Evolutionary conservation across 92 coral and sea anemone species (phyloP).

Genomic region (Phenganax marumi): DNA sequence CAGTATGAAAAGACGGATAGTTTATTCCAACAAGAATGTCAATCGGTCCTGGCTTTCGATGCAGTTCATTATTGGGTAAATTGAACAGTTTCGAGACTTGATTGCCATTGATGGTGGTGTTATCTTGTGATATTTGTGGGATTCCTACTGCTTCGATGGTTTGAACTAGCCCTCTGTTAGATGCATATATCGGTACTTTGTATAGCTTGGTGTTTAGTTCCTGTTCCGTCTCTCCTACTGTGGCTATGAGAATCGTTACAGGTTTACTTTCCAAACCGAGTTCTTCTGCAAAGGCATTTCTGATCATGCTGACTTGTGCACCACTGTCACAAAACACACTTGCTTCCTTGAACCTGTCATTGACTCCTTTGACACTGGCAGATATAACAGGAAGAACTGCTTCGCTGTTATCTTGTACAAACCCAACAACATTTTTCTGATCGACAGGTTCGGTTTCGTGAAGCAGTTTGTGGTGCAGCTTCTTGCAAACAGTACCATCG

Average conservation of each 20-base stretch:
- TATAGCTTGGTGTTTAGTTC: constrained; percentile 55
- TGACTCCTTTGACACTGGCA: constrained; percentile 44
- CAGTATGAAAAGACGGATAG: constrained; percentile 54
- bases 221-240: constrained; percentile 58
- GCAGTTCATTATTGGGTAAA: constrained; percentile 30
- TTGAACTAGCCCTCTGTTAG: constrained; percentile 20
- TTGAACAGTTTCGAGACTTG: constrained; percentile 39
- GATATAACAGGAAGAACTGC: constrained; percentile 58
- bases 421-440: constrained; percentile 8
- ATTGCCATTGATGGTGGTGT: constrained; percentile 26
- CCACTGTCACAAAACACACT: constrained; percentile 61
- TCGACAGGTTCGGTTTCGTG: neutral
- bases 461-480: constrained; percentile 47
- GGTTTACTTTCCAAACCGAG: constrained; percentile 50
- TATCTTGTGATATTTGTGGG: constrained; percentile 55
- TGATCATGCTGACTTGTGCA: constrained; percentile 55
- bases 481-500: constrained; percentile 52
- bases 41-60: constrained; percentile 53
- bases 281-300: constrained; percentile 40
- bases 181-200: constrained; percentile 46
- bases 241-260: constrained; percentile 45
- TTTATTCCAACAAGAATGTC: constrained; percentile 60
- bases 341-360: constrained; percentile 42
- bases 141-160: constrained; percentile 60
- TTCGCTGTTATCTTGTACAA: constrained; percentile 39